Conservation (phyloP, 2,797 vertebrate species). For the Choloepus didactylus region DNA sequence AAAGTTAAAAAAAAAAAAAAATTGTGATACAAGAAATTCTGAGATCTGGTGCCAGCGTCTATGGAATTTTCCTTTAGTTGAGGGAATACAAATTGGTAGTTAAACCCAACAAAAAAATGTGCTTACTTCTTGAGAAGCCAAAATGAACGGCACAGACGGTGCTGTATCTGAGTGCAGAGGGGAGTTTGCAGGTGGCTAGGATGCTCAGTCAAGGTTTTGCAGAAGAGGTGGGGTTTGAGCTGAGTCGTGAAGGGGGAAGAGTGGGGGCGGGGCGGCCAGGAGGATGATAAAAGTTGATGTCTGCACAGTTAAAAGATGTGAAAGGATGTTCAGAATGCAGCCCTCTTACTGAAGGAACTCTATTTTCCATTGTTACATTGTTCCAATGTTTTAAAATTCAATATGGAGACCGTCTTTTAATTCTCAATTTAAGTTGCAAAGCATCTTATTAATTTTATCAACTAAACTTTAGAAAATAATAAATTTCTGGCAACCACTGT, state of each 20-base stretch:
- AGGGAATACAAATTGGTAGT: constrained; percentile 7
- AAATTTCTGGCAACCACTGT: background rate
- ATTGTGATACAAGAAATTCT: constrained; percentile 23
- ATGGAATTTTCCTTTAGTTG: constrained; percentile 16
- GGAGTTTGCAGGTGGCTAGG: background rate
- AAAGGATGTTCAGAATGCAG: background rate
- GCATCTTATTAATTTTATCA: background rate
- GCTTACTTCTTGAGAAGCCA: background rate
- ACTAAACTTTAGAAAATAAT: constrained; percentile 16
- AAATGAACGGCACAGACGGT: background rate
- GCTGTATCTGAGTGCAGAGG: background rate
- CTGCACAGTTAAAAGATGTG: background rate
- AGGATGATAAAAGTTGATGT: background rate
- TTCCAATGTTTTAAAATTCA: constrained; percentile 53
- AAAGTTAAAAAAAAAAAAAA: background rate
- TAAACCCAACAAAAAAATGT: background rate
- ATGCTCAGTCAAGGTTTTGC: background rate
- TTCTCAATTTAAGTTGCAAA: background rate
- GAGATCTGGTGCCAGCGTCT: background rate
- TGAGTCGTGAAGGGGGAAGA: background rate
- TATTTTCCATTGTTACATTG: background rate
- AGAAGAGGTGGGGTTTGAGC: background rate
- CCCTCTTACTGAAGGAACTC: background rate
- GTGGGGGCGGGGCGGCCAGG: too few relatives aligned
- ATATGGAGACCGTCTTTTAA: background rate